Conservation (phyloP, 1,140 invertebrate genomes). For the Euura lappo region DNA sequence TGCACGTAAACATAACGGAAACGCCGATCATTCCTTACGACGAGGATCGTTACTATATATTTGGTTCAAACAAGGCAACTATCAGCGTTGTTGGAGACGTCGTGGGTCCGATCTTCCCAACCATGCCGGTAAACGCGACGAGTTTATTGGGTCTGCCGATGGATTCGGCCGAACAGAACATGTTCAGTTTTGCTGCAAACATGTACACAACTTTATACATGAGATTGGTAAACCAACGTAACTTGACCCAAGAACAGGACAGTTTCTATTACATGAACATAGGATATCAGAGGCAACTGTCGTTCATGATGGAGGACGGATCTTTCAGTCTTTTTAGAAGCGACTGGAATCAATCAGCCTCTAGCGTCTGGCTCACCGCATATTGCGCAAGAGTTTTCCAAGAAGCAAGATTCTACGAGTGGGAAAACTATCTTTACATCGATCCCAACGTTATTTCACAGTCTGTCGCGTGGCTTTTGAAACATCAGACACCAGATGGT, state of each 20-base stretch:
- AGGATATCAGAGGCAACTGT: conserved; percentile 87
- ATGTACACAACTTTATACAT: conserved; percentile 91
- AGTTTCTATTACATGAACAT: conserved; percentile 90
- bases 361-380: conserved; percentile 87
- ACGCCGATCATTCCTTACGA: conserved; percentile 90
- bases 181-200: conserved; percentile 95
- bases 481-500: conserved; percentile 80
- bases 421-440: conserved; percentile 92
- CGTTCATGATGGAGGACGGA: conserved; percentile 89
- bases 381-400: conserved; percentile 85
- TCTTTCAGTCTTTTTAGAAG: conserved; percentile 90
- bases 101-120: conserved; percentile 92
- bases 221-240: conserved; percentile 85
- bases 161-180: conserved; percentile 92
- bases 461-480: conserved; percentile 79
- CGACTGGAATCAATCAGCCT: conserved; percentile 84
- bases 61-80: conserved; percentile 86
- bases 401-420: conserved; percentile 90
- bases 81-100: conserved; percentile 94
- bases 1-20: conserved; percentile 94
- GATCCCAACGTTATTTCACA: conserved; percentile 82
- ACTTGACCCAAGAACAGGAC: conserved; percentile 74
- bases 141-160: conserved; percentile 82
- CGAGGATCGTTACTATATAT: conserved; percentile 90
- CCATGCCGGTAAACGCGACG: conserved; percentile 88